Percentiles rank a stretch among this genome's conserved stretches.
Evolutionary conservation across 2,113 vertebrate genomes (phyloP).

Genomic region (Chaetura pelagica): DNA sequence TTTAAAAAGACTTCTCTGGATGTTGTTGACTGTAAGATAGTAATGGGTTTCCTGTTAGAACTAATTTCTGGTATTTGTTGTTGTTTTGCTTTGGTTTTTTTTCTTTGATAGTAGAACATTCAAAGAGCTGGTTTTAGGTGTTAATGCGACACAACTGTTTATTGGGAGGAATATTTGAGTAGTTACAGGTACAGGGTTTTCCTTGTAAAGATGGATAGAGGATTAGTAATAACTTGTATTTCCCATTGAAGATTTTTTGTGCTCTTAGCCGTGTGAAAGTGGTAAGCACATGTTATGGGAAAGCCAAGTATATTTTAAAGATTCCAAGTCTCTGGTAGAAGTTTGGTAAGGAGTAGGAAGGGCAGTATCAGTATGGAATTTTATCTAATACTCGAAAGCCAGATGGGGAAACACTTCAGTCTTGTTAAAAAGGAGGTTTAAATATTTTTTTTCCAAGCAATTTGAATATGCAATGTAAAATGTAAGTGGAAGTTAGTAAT

Average conservation of each 20-base stretch:
- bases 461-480: neutral
- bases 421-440: neutral
- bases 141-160: neutral
- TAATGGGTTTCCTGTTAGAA: accelerated
- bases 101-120: accelerated
- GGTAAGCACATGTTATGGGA: neutral
- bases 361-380: neutral
- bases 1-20: neutral
- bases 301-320: neutral
- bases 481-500: neutral
- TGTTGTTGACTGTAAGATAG: accelerated
- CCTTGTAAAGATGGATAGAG: neutral
- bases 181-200: neutral
- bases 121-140: accelerated
- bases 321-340: neutral
- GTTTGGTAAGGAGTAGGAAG: neutral
- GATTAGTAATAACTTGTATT: neutral
- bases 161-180: neutral
- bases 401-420: neutral
- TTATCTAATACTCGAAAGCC: accelerated
- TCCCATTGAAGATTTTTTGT: neutral
- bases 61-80: neutral
- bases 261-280: neutral
- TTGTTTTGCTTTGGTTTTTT: neutral
- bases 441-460: neutral